Evolutionary conservation across 2,797 vertebrate genomes (phyloP).

Genomic region (Crocodylus rhombifer): DNA sequence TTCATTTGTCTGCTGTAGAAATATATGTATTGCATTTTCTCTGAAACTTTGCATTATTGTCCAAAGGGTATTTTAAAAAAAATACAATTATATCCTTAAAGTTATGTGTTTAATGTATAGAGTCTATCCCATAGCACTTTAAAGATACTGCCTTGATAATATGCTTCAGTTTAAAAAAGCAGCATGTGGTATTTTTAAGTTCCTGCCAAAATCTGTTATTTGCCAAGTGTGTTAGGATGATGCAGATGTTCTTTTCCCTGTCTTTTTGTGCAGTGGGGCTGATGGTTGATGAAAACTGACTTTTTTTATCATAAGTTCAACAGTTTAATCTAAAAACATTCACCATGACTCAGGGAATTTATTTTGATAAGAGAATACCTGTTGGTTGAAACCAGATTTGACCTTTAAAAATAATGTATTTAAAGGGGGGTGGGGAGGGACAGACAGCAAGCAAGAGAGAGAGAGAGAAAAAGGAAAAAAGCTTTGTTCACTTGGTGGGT

Average conservation of each 20-base stretch:
- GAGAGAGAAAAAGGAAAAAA: fast-evolving
- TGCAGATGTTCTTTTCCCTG: slow-evolving; percentile 14
- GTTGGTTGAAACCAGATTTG: slow-evolving; percentile 29
- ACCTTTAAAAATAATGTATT: slow-evolving; percentile 43
- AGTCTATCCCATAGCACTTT: not conserved
- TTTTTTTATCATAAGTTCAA: slow-evolving; percentile 60
- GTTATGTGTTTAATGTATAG: not conserved
- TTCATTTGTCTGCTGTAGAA: not conserved
- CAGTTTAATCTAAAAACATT: slow-evolving; percentile 54
- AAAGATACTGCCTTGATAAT: not conserved
- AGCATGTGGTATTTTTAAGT: not conserved
- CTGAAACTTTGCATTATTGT: not conserved
- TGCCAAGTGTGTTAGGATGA: not conserved
- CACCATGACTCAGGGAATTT: slow-evolving; percentile 35
- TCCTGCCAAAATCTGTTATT: not conserved
- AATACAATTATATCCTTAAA: fast-evolving
- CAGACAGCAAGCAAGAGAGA: fast-evolving
- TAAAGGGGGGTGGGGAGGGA: not conserved
- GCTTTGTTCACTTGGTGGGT: not conserved
- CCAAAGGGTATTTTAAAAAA: not conserved
- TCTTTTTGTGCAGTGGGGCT: slow-evolving; percentile 9
- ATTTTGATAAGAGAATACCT: slow-evolving; percentile 47
- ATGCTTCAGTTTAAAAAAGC: not conserved
- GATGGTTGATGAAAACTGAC: slow-evolving; percentile 60
- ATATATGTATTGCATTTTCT: not conserved